Base-by-base conservation (phyloP, 92 coral and sea anemone species). In the Phenganax subtilis region DNA sequence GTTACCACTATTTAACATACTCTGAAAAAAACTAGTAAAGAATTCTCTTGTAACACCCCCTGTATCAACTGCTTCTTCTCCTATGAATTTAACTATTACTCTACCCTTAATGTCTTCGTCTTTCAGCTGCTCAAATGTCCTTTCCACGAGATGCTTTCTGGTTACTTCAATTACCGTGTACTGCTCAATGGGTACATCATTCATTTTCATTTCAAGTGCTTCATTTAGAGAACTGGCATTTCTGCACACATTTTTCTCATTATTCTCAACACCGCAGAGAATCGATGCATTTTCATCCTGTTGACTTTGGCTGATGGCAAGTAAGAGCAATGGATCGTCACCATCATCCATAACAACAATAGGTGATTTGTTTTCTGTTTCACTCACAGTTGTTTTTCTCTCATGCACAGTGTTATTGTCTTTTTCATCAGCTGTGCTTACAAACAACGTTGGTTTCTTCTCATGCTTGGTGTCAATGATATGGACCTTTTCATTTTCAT, bases 41-140 rank as follows among this genome's bases (percentile, higher is more conserved):
- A 61, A 63, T 47, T 87, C 86, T 68, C 83, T 67, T 44, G 82
- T 81, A 29, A 82, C 85, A 80, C 74, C 89, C 54, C 84, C 89
- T 16, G 83, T 69, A 70, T 86, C 89, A 75, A 86, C 80, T 75
- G 84, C 86, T n/a, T 82, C 86, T 55, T 86, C 89, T 83, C 89
- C 86, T 6, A 82, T 74, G 57, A 82, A 75, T 77, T 81, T 76
- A 57, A 86, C 86, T 68, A 70, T 63, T 12, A 82, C 81, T 52
- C 79, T 75, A 75, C 65, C 57, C 51, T 86, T 77, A 55, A 72
- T 68, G 59, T 68, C 66, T 52, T 81, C 77, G 25, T 80, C 88
- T 56, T 80, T 83, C 31, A 77, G 70, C 58, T 44, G 71, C 37
- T 84, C 87, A 55, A 84, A 84, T 77, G 84, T 77, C 71, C 83